A percentile compares a stretch with the other conserved stretches of the same genome.
Evolutionary conservation across 2,888 invertebrate species (phyloP).

Genomic region (Acleris emargana): DNA sequence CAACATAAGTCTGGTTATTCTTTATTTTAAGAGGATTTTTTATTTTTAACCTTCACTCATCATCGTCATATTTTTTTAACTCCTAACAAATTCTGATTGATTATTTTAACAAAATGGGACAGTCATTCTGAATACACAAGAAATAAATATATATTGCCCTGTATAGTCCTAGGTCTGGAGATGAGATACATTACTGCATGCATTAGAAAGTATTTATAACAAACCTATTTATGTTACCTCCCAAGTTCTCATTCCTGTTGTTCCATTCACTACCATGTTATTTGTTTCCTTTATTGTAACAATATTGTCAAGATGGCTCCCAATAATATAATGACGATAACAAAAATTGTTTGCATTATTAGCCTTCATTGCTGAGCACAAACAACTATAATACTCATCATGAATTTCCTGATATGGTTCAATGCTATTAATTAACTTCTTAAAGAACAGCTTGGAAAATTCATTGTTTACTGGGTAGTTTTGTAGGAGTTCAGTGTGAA

Average conservation of each 20-base stretch:
- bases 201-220: not conserved
- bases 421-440: conserved; percentile 83
- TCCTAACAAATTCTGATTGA: no score
- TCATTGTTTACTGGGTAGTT: conserved; percentile 85
- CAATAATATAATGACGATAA: conserved; percentile 86
- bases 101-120: no score
- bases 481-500: conserved; percentile 78
- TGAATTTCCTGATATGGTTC: conserved; percentile 84
- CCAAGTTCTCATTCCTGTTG: conserved; percentile 92
- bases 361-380: conserved; percentile 80
- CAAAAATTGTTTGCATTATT: conserved; percentile 63
- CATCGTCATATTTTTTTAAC: no score
- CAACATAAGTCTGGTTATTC: no score
- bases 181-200: not conserved
- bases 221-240: conserved; percentile 77
- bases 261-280: conserved; percentile 89
- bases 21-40: no score
- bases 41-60: no score
- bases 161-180: no score
- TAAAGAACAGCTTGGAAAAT: conserved; percentile 87
- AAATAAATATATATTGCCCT: no score
- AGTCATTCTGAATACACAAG: no score
- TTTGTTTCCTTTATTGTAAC: conserved; percentile 88
- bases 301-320: conserved; percentile 56
- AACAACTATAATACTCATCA: conserved; percentile 85